Conservation (phyloP, 2,888 invertebrate genomes). For the Nomada goodeniana region DNA sequence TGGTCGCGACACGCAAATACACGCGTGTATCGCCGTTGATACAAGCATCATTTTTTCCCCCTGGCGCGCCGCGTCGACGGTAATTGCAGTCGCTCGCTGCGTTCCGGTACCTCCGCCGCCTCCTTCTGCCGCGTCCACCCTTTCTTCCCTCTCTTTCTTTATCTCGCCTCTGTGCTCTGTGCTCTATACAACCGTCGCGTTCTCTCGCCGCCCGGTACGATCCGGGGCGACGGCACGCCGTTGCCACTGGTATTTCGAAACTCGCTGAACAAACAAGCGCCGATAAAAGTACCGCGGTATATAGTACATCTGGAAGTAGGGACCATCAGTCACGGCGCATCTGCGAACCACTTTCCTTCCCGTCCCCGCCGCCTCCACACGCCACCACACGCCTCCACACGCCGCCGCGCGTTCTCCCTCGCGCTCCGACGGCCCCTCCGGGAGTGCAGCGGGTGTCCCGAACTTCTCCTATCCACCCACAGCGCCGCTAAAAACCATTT, state of each 20-base stretch:
- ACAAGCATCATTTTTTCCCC: constrained; percentile 61
- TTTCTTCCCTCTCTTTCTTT: neutral
- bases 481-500: constrained; percentile 80
- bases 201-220: constrained; percentile 44
- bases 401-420: constrained; percentile 17
- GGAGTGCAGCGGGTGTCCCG: constrained; percentile 66
- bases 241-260: constrained; percentile 74
- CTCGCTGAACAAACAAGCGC: constrained; percentile 83
- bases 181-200: neutral
- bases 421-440: constrained; percentile 19
- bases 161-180: neutral
- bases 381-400: constrained; percentile 8
- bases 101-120: constrained; percentile 41
- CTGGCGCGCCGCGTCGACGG: constrained; percentile 39
- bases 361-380: constrained; percentile 44
- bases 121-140: too few relatives aligned
- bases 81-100: constrained; percentile 68
- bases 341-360: constrained; percentile 78
- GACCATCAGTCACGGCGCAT: constrained; percentile 84
- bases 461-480: constrained; percentile 60
- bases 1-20: constrained; percentile 66
- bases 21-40: constrained; percentile 67
- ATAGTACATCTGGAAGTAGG: constrained; percentile 83
- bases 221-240: constrained; percentile 68
- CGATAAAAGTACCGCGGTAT: constrained; percentile 82